These are phyloP conservation scores for Eospalax fontanierii DNA, from an alignment of 2,797 vertebrate genomes.

Conservation along the genomic window DNA sequence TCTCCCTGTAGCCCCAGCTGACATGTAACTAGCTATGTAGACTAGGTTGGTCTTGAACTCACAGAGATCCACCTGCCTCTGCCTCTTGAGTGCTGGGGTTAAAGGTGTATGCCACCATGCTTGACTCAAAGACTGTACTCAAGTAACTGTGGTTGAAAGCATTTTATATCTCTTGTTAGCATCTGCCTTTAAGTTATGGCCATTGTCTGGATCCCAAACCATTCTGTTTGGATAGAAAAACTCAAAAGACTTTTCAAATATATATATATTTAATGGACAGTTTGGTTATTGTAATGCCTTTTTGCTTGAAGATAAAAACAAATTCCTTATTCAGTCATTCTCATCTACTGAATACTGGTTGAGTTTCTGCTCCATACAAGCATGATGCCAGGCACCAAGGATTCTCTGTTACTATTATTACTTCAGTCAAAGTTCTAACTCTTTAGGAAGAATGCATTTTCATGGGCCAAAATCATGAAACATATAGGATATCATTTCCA, in stretches of 20 bases:
- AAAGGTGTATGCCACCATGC: no score
- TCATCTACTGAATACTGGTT: neutral
- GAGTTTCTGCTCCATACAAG: neutral
- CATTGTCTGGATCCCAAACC: neutral
- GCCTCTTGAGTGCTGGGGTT: no score
- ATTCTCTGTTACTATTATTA: neutral
- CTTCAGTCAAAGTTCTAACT: neutral
- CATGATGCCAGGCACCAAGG: neutral
- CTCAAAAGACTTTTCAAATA: slow-evolving; percentile 16
- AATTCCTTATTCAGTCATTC: neutral
- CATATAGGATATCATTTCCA: neutral
- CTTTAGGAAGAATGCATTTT: neutral
- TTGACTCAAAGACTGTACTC: neutral
- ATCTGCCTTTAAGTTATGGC: neutral
- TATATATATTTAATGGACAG: neutral
- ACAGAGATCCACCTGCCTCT: no score
- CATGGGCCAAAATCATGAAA: neutral
- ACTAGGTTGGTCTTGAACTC: no score
- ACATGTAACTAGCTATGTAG: no score
- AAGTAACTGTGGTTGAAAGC: slow-evolving; percentile 20
- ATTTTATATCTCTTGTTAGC: neutral
- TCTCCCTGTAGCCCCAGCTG: no score
- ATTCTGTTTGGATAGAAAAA: neutral
- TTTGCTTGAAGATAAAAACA: slow-evolving; percentile 32
- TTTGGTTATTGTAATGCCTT: neutral